phyloP scores from a whole-genome alignment of 2,888 invertebrate species.

The Plagiodera versicolora region DNA sequence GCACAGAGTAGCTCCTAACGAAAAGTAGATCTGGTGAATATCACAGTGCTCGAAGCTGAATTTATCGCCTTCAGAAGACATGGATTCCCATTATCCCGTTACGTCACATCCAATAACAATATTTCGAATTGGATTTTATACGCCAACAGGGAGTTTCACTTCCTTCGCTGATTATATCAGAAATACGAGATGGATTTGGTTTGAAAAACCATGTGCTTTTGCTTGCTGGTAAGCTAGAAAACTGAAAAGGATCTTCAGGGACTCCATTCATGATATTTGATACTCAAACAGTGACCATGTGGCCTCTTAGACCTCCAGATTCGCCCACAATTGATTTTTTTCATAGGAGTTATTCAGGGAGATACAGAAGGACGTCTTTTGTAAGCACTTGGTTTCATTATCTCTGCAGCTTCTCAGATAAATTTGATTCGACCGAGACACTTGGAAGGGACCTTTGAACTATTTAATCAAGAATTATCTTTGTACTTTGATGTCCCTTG shows the following conservation, averaged over 20 bases:
- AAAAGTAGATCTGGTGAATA: not conserved
- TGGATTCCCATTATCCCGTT: slow-evolving; percentile 12
- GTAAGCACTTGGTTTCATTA: too few relatives aligned
- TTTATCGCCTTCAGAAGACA: slow-evolving; percentile 12
- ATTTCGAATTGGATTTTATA: slow-evolving; percentile 14
- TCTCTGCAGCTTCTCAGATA: too few relatives aligned
- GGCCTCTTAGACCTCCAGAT: too few relatives aligned
- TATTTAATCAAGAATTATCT: not conserved
- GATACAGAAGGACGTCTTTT: too few relatives aligned
- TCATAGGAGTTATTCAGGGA: too few relatives aligned
- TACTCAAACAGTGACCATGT: too few relatives aligned
- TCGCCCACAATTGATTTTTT: too few relatives aligned
- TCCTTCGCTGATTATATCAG: not conserved
- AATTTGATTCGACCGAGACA: slow-evolving; percentile 3
- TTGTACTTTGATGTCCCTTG: not conserved
- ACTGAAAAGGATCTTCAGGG: too few relatives aligned
- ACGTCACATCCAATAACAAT: slow-evolving; percentile 11
- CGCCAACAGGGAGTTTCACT: slow-evolving; percentile 13
- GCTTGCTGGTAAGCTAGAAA: too few relatives aligned
- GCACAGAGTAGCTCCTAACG: not conserved
- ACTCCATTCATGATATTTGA: too few relatives aligned
- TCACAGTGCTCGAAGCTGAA: slow-evolving; percentile 9
- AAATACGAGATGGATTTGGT: not conserved
- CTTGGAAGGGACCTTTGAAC: slow-evolving; percentile 9
- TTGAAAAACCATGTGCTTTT: too few relatives aligned